These are phyloP conservation scores for Sesia apiformis DNA, from an alignment of 2,888 invertebrate genomes.

Conservation along the genomic window DNA sequence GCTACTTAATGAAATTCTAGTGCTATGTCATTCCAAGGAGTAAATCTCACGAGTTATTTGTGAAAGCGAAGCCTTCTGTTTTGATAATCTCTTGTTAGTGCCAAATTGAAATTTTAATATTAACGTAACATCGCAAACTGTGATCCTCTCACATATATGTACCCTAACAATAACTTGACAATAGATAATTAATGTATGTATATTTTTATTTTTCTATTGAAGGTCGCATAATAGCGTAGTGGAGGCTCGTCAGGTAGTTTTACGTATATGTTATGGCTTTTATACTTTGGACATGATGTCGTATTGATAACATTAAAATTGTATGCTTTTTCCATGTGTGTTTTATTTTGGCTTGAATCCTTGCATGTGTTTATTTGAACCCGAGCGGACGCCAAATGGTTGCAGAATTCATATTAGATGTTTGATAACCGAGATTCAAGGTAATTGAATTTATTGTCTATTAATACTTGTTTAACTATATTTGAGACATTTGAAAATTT, in stretches of 20 bases:
- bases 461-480: too few species aligned
- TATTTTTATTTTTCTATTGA: too few species aligned
- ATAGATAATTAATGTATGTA: too few species aligned
- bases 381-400: constrained; percentile 51
- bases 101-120: constrained; percentile 36
- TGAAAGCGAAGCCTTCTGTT: constrained; percentile 12
- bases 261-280: constrained; percentile 52
- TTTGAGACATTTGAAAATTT: too few species aligned
- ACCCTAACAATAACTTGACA: too few species aligned
- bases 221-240: constrained; percentile 17
- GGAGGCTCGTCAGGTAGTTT: constrained; percentile 33
- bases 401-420: constrained; percentile 56
- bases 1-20: constrained; percentile 36
- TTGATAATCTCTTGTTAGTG: constrained; percentile 54
- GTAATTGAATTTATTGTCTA: neutral
- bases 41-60: neutral
- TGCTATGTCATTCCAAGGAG: constrained; percentile 7
- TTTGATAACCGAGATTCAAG: constrained; percentile 7
- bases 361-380: constrained; percentile 48
- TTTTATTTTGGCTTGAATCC: constrained; percentile 43
- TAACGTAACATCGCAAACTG: constrained; percentile 19
- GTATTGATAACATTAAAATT: constrained; percentile 67
- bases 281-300: constrained; percentile 66
- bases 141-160: constrained; percentile 14
- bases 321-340: constrained; percentile 59